Evolutionary conservation across 1,140 invertebrate species (phyloP), one percentile per base, ranked within the genome.

Genomic region (Philotrypesis tridentata): DNA sequence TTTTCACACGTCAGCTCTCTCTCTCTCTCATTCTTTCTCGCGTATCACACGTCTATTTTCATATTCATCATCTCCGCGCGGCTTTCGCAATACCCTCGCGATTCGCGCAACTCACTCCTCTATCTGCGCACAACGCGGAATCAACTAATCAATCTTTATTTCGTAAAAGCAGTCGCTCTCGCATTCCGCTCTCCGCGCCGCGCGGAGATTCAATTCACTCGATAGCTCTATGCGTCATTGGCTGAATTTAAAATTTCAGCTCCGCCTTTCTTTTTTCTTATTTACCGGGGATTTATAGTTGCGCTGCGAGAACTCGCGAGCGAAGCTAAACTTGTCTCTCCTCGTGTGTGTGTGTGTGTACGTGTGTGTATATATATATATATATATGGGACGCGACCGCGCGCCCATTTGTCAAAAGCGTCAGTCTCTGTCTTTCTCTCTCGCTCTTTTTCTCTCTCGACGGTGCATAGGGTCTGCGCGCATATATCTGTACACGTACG

Each of bases 401-500:
- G 67, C 25, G 33, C 0, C 68, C 78, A 79, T 79, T 79, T 79
- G 78, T 79, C 78, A 79, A 79, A 79, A 79, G 55, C 70, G 78
- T 72, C 78, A 60, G 63, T 11, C n/a, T n/a, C n/a, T n/a, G n/a
- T n/a, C n/a, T n/a, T n/a, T n/a, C n/a, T n/a, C n/a, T n/a, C n/a
- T n/a, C n/a, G n/a, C n/a, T n/a, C n/a, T n/a, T n/a, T n/a, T n/a
- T n/a, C n/a, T n/a, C n/a, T n/a, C n/a, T n/a, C n/a, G n/a, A n/a
- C n/a, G n/a, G n/a, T n/a, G n/a, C n/a, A n/a, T n/a, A n/a, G n/a
- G n/a, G n/a, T n/a, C n/a, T n/a, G n/a, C n/a, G n/a, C n/a, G n/a
- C 1, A 14, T 43, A 14, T 43, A 8, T 43, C 3, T 43, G 40
- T 14, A 40, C 17, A 14, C 40, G 40, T n/a, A n/a, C n/a, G n/a